These are phyloP conservation scores for Holacanthella duospinosa DNA, from an alignment of 2,888 invertebrate genomes.

Conservation along the genomic window DNA sequence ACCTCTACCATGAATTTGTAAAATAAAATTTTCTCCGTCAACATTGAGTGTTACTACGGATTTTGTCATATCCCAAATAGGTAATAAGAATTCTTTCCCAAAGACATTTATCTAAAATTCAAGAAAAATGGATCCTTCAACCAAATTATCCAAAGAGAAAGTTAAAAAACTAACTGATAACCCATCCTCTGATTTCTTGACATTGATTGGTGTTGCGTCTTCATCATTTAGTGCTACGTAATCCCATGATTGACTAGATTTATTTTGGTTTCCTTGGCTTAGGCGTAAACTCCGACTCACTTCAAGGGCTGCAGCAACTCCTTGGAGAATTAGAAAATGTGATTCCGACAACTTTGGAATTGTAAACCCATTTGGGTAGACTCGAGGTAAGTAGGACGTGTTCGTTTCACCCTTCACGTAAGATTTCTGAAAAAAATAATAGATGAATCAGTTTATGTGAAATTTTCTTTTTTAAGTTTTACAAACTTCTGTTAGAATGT, in stretches of 20 bases:
- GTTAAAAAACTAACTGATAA: too few species aligned
- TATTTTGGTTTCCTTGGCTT: too few species aligned
- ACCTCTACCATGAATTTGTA: constrained; percentile 34
- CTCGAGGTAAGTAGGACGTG: constrained; percentile 52
- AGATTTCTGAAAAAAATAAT: constrained; percentile 21
- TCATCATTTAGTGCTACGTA: constrained; percentile 29
- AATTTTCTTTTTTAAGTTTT: background rate
- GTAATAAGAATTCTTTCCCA: constrained; percentile 24
- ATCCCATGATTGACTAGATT: constrained; percentile 23
- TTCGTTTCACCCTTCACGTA: constrained; percentile 48
- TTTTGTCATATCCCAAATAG: constrained; percentile 30
- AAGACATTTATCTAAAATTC: too few species aligned
- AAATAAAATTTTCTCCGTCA: constrained; percentile 24
- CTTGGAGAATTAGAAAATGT: constrained; percentile 28
- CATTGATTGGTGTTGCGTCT: constrained; percentile 18
- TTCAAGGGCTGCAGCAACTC: constrained; percentile 31
- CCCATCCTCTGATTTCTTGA: constrained; percentile 13
- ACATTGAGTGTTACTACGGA: constrained; percentile 20
- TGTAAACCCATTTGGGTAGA: constrained; percentile 50
- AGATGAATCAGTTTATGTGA: background rate
- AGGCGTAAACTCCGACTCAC: constrained; percentile 22
- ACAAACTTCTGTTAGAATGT: constrained; percentile 49
- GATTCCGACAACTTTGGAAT: constrained; percentile 25
- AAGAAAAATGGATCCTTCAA: constrained; percentile 12
- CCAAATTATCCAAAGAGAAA: constrained; percentile 20